A percentile compares a stretch with the other conserved stretches of the same genome.
phyloP scores from a whole-genome alignment of 2,888 invertebrate species.

The Copidosoma aretas region DNA sequence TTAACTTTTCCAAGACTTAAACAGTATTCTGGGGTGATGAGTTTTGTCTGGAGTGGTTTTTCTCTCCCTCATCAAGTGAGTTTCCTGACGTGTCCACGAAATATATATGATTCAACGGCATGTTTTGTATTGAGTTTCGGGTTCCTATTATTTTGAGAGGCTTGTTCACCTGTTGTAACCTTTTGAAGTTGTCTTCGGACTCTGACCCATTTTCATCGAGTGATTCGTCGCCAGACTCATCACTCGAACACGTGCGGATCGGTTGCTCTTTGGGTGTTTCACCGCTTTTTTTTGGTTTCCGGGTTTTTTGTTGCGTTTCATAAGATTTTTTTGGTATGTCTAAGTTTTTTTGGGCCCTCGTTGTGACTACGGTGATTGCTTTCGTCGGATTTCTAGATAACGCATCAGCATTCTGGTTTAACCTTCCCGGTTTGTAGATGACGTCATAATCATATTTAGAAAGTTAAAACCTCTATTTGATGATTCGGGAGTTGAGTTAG shows the following conservation, averaged over 20 bases:
- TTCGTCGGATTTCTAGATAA: neutral
- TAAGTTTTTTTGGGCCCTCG: neutral
- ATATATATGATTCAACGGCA: no score
- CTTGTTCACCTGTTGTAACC: no score
- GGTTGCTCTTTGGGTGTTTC: no score
- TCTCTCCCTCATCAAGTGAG: neutral
- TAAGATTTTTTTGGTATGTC: neutral
- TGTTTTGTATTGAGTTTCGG: no score
- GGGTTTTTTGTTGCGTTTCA: no score
- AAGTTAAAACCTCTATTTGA: conserved; percentile 15
- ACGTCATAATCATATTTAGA: conserved; percentile 8
- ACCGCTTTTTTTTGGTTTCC: no score
- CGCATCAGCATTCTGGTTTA: neutral
- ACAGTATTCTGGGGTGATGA: neutral
- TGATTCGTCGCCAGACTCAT: no score
- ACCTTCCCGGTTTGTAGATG: neutral
- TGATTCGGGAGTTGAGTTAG: conserved; percentile 7
- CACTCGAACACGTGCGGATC: no score
- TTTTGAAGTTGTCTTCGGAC: no score
- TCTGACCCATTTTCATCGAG: no score
- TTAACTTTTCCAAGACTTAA: neutral
- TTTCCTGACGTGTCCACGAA: neutral
- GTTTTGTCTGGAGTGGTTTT: neutral
- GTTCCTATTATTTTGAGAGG: no score
- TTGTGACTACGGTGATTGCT: neutral